Evolutionary conservation across 2,113 vertebrate genomes (phyloP).

Genomic region (Danionella cerebrum): DNA sequence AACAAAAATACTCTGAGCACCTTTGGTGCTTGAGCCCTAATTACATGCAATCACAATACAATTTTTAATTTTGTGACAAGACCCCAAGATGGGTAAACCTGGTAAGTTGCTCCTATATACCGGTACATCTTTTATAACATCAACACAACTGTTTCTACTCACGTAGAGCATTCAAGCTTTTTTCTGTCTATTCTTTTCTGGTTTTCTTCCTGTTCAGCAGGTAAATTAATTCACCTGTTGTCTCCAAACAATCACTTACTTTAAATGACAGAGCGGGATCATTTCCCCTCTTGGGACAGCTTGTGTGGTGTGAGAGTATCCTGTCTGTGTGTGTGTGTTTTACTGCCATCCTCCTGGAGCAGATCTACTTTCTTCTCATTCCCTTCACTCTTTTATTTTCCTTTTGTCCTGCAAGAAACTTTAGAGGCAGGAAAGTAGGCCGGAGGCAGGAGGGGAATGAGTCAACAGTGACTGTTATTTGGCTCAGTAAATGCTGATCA

Average conservation of each 20-base stretch:
- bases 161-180: slow-evolving; percentile 29
- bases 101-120: too few species aligned
- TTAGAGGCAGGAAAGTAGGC: slow-evolving; percentile 22
- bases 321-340: slow-evolving; percentile 14
- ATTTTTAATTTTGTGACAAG: too few species aligned
- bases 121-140: too few species aligned
- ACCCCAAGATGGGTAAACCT: too few species aligned
- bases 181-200: slow-evolving; percentile 29
- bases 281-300: slow-evolving; percentile 22
- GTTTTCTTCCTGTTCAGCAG: slow-evolving; percentile 60
- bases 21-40: too few species aligned
- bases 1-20: too few species aligned
- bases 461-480: not conserved
- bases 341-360: slow-evolving; percentile 14
- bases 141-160: too few species aligned
- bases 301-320: slow-evolving; percentile 11
- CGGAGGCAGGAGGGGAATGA: slow-evolving; percentile 6
- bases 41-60: too few species aligned
- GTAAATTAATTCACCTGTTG: slow-evolving; percentile 63
- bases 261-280: slow-evolving; percentile 46
- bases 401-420: slow-evolving; percentile 20
- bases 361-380: slow-evolving; percentile 8
- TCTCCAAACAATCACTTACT: slow-evolving; percentile 55
- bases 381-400: slow-evolving; percentile 14
- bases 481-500: not conserved